Percentiles rank a stretch among this genome's conserved stretches.
phyloP scores from a whole-genome alignment of 2,797 vertebrate species.

The Ceryle rudis region DNA sequence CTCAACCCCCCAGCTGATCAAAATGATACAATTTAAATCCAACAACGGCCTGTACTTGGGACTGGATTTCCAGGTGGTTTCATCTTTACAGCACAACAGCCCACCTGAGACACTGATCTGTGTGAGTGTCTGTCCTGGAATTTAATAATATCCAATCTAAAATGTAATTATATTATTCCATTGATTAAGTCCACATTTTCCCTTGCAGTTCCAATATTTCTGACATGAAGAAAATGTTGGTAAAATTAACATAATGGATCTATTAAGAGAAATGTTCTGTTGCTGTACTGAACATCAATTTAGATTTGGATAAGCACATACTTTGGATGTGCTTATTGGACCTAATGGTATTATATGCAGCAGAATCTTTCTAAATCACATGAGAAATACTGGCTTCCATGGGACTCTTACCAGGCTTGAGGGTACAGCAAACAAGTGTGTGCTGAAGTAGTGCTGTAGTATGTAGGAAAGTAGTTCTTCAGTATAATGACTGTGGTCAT shows the following conservation, averaged over 20 bases:
- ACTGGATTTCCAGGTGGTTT: background rate
- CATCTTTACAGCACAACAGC: background rate
- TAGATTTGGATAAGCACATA: background rate
- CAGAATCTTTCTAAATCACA: background rate
- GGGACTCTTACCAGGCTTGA: background rate
- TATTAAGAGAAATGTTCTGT: background rate
- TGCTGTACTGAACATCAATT: background rate
- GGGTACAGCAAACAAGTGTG: background rate
- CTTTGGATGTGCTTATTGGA: background rate
- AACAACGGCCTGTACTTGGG: background rate
- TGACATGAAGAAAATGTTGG: background rate
- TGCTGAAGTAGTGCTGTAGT: background rate
- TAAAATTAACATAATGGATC: background rate
- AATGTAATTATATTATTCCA: background rate
- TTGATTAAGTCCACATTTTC: background rate
- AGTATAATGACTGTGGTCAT: background rate
- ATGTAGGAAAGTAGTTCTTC: background rate
- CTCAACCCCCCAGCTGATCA: background rate
- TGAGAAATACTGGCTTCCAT: background rate
- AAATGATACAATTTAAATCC: background rate
- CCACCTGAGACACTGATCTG: background rate
- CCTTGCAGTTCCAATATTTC: background rate
- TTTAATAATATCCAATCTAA: background rate
- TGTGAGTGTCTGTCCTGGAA: background rate
- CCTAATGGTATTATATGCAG: background rate